phyloP scores from a whole-genome alignment of 2,113 vertebrate genomes.

The Raja brachyura region DNA sequence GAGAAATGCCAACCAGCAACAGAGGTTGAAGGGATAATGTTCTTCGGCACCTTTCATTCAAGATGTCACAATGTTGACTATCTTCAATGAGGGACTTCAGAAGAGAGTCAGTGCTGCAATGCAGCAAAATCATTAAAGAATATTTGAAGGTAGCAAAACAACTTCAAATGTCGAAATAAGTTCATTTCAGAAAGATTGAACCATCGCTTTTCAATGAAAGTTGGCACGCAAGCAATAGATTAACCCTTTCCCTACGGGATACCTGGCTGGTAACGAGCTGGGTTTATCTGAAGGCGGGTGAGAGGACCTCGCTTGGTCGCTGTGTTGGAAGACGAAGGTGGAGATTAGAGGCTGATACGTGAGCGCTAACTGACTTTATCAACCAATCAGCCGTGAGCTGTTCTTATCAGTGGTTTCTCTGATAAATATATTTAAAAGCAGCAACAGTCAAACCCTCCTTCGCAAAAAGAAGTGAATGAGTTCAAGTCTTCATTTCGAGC shows the following conservation, averaged over 20 bases:
- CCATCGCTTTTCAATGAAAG: neutral
- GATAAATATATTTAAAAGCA: neutral
- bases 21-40: neutral
- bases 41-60: neutral
- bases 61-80: neutral
- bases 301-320: neutral
- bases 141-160: neutral
- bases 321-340: too few species aligned
- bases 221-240: neutral
- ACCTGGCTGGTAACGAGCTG: neutral
- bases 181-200: neutral
- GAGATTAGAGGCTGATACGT: neutral
- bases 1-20: neutral
- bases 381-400: neutral
- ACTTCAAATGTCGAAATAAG: neutral
- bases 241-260: constrained; percentile 27
- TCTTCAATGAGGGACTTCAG: neutral
- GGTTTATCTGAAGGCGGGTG: neutral
- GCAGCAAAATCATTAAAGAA: neutral
- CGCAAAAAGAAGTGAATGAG: neutral
- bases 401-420: neutral
- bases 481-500: neutral
- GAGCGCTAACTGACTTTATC: neutral
- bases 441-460: neutral
- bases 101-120: too few species aligned